These are phyloP conservation scores for Sebastes ruberrimus DNA, from an alignment of 2,797 vertebrate genomes.

Conservation along the genomic window DNA sequence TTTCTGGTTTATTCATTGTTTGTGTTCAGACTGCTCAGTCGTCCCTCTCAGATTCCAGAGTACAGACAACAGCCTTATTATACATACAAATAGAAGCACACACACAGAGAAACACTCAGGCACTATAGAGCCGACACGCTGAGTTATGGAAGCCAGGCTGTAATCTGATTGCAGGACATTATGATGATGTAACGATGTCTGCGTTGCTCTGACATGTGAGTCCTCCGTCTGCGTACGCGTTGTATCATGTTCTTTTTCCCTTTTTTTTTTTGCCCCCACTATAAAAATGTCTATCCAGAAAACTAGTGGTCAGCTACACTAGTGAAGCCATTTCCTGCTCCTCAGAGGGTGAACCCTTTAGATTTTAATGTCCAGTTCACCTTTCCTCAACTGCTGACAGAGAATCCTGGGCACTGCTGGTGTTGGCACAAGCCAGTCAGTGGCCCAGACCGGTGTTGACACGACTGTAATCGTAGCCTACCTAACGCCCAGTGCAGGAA, in stretches of 20 bases:
- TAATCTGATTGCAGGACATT: slow-evolving; percentile 77
- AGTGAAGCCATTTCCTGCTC: not conserved
- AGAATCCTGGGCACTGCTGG: not conserved
- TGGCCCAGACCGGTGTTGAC: not conserved
- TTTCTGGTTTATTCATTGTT: not conserved
- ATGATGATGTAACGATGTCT: slow-evolving; percentile 80
- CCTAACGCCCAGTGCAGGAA: no score
- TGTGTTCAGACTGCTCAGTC: not conserved
- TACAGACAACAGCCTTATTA: not conserved
- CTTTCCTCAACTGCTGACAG: not conserved
- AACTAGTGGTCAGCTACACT: not conserved
- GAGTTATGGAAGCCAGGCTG: slow-evolving; percentile 56
- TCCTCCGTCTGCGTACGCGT: slow-evolving; percentile 16
- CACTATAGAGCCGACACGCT: slow-evolving; percentile 41
- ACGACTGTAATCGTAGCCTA: no score
- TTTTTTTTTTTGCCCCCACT: not conserved
- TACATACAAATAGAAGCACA: not conserved
- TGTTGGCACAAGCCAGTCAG: no score
- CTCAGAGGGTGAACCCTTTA: not conserved
- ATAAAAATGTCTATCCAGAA: not conserved
- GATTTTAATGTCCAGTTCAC: not conserved
- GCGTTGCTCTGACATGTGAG: slow-evolving; percentile 56
- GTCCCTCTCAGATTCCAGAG: slow-evolving; percentile 29
- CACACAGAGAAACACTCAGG: slow-evolving; percentile 1
- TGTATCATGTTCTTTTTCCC: not conserved